These are phyloP conservation scores for Polymixis flavicincta DNA, from an alignment of 2,888 invertebrate species.

Conservation along the genomic window DNA sequence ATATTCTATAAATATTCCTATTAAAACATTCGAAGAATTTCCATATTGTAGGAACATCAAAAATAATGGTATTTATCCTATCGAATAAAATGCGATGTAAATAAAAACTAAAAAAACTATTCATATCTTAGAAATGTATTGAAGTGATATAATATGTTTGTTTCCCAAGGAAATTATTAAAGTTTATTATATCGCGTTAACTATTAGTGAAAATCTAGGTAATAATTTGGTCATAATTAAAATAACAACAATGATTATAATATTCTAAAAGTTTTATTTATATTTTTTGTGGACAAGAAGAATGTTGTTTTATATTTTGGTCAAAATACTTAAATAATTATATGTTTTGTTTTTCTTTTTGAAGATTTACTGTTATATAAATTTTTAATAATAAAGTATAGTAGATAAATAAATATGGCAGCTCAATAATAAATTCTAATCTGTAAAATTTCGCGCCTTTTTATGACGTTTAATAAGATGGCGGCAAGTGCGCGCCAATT, in stretches of 20 bases:
- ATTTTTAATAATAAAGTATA: constrained; percentile 28
- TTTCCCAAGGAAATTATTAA: constrained; percentile 89
- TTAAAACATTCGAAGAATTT: constrained; percentile 63
- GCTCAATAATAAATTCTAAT: constrained; percentile 47
- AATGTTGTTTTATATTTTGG: constrained; percentile 21
- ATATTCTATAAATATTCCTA: constrained; percentile 66
- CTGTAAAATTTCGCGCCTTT: constrained; percentile 49
- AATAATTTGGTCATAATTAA: constrained; percentile 73
- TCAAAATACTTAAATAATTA: constrained; percentile 16
- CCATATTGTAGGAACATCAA: constrained; percentile 66
- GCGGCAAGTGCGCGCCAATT: constrained; percentile 30
- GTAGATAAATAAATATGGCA: constrained; percentile 46
- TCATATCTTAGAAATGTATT: constrained; percentile 89
- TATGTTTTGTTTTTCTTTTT: constrained; percentile 15
- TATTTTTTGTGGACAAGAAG: constrained; percentile 18
- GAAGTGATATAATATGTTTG: constrained; percentile 85
- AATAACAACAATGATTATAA: constrained; percentile 57
- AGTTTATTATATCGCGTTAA: constrained; percentile 87
- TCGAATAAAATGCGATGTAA: constrained; percentile 77
- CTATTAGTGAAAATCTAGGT: constrained; percentile 83
- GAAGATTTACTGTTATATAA: constrained; percentile 7
- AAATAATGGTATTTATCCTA: constrained; percentile 67
- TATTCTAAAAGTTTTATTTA: constrained; percentile 30
- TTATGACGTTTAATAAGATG: constrained; percentile 39
- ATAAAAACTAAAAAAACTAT: constrained; percentile 82